Evolutionary conservation across 2,888 invertebrate genomes (phyloP), one percentile per base, ranked within the genome.

Genomic region (Dynastes tityus): DNA sequence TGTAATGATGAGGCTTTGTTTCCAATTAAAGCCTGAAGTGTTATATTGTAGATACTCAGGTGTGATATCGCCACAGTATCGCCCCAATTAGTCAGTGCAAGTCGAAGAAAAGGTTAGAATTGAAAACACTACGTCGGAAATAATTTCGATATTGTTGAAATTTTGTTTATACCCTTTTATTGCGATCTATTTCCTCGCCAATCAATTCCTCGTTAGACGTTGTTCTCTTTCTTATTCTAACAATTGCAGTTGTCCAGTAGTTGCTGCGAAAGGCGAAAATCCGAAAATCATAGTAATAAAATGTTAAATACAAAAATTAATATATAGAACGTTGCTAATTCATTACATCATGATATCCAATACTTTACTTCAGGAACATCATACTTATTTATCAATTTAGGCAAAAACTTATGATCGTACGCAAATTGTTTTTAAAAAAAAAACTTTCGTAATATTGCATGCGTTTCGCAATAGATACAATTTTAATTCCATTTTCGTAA

Each of bases 361-460:
- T 5, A 58, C 22, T 32, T 63, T 9, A 8, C 13, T 13, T 8
- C 13, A 29, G 9, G 27, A 63, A 32, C 29, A 32, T 63, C 32
- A 9, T 63, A 11, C 11, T 32, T 63, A 13, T 61, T 11, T 29
- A 61, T 61, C 2, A 11, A 9, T 6, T 11, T 11, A 45, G 29
- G 3, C 27, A 61, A 29, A 61, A 29, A 11, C 5, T 61, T 13
- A 32, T 32, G 3, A 45, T 2, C 13, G 13, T 11, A 11, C 5
- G 32, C 32, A 29, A 63, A 63, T 32, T 32, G 27, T 13, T 13
- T 63, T 29, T 63, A 0, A 8, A 29, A 63, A 61, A 63, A n/a
- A 32, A 29, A n/a, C 29, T 68, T 68, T 27, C 68, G 29, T 51
- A 16, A 68, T 13, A 27, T 68, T 68, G 29, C 68, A 51, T 13